Conservation (phyloP, 2,888 invertebrate species). For the Anoncus sp. region DNA sequence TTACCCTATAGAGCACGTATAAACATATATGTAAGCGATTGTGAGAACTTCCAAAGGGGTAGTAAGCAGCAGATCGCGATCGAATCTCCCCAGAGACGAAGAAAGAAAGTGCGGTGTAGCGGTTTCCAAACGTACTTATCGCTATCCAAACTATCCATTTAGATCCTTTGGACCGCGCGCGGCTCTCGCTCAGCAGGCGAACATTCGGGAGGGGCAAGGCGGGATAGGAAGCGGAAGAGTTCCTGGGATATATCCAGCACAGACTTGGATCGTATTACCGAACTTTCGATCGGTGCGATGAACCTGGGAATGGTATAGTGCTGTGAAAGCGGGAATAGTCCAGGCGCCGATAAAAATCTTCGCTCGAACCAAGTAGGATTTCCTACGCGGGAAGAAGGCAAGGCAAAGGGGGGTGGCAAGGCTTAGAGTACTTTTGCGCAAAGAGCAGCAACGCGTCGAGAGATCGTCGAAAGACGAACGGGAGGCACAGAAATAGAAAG, state of each 20-base stretch:
- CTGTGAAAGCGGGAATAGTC: slow-evolving; percentile 57
- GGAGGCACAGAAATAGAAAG: slow-evolving; percentile 30
- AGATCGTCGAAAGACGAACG: slow-evolving; percentile 58
- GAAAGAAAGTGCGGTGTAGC: slow-evolving; percentile 56
- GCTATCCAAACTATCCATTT: slow-evolving; percentile 63
- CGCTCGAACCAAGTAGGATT: slow-evolving; percentile 59
- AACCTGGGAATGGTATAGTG: slow-evolving; percentile 57
- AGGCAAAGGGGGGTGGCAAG: slow-evolving; percentile 43
- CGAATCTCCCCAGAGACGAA: slow-evolving; percentile 34
- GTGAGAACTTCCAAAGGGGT: slow-evolving; percentile 38
- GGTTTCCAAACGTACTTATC: slow-evolving; percentile 62
- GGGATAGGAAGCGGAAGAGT: slow-evolving; percentile 56
- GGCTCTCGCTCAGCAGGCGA: slow-evolving; percentile 30
- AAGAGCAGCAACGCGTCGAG: slow-evolving; percentile 54
- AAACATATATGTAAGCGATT: slow-evolving; percentile 28
- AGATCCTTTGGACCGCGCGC: slow-evolving; percentile 55
- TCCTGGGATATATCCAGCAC: slow-evolving; percentile 53
- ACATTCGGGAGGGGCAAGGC: slow-evolving; percentile 25
- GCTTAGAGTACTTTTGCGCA: slow-evolving; percentile 61
- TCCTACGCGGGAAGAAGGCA: slow-evolving; percentile 27
- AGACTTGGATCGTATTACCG: slow-evolving; percentile 63
- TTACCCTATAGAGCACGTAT: slow-evolving; percentile 2
- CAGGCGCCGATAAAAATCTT: slow-evolving; percentile 64
- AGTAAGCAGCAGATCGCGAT: slow-evolving; percentile 44
- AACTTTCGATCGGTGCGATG: slow-evolving; percentile 64